phyloP scores from a whole-genome alignment of 1,140 invertebrate species.

The Drosophila bifasciata region DNA sequence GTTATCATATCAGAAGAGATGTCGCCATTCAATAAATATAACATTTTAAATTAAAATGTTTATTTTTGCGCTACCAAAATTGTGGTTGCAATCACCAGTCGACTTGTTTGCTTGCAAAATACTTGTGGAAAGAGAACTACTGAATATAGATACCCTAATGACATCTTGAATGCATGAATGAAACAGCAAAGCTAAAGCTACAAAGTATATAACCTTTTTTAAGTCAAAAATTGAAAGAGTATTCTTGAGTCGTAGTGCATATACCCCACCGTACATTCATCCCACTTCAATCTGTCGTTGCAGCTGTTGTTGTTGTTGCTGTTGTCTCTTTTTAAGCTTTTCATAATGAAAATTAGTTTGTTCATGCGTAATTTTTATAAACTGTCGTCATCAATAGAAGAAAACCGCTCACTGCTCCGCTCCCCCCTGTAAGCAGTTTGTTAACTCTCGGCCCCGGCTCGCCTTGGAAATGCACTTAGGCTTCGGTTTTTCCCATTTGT shows the following conservation, averaged over 20 bases:
- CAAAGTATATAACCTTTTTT: no score
- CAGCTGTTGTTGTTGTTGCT: slow-evolving; percentile 21
- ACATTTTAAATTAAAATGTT: slow-evolving; percentile 76
- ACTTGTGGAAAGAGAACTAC: slow-evolving; percentile 7
- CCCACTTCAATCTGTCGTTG: slow-evolving; percentile 26
- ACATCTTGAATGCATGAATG: no score
- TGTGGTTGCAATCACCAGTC: slow-evolving; percentile 37
- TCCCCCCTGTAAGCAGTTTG: slow-evolving; percentile 41
- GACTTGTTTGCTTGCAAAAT: slow-evolving; percentile 56
- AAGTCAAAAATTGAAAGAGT: background rate
- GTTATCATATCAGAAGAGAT: slow-evolving; percentile 71
- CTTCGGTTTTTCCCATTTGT: slow-evolving; percentile 59
- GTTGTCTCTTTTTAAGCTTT: slow-evolving; percentile 32
- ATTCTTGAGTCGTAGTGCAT: background rate
- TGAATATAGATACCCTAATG: no score
- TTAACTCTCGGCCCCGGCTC: slow-evolving; percentile 59
- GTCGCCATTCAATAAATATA: slow-evolving; percentile 80
- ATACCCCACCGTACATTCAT: background rate
- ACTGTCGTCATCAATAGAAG: slow-evolving; percentile 74
- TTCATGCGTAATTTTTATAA: slow-evolving; percentile 78
- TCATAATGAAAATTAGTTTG: slow-evolving; percentile 75
- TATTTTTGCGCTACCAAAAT: slow-evolving; percentile 71
- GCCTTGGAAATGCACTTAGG: slow-evolving; percentile 81
- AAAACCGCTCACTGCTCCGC: background rate
- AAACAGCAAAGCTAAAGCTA: background rate